Evolutionary conservation across 92 coral and sea anemone species (phyloP).

Genomic region (Umimayanthus kanabou): DNA sequence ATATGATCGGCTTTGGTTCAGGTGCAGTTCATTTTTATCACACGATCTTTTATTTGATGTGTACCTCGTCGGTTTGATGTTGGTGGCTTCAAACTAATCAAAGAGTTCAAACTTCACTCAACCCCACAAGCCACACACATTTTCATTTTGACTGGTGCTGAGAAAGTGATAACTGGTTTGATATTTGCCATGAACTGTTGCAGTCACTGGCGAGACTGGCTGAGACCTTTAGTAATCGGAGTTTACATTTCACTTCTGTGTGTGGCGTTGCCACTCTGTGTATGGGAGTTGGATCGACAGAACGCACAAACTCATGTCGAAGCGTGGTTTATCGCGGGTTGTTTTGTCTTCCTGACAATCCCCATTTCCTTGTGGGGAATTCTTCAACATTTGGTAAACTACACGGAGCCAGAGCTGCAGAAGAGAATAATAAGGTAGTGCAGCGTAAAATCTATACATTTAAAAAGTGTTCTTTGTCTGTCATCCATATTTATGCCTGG

Average conservation of each 20-base stretch:
- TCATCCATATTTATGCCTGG: too few relatives aligned
- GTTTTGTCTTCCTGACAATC: conserved; percentile 86
- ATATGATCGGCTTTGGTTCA: neutral
- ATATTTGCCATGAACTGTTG: conserved; percentile 53
- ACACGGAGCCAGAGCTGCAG: conserved; percentile 90
- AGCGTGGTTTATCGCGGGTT: conserved; percentile 93
- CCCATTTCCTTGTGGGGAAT: conserved; percentile 91
- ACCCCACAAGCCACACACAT: too few relatives aligned
- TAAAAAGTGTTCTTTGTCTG: neutral
- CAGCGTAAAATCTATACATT: neutral
- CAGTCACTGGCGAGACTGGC: conserved; percentile 75
- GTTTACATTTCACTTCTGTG: conserved; percentile 73
- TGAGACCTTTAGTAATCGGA: conserved; percentile 77
- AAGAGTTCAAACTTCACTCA: conserved; percentile 9
- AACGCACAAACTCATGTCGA: conserved; percentile 82
- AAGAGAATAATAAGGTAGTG: conserved; percentile 79
- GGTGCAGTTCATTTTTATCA: neutral
- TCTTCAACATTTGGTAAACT: conserved; percentile 86
- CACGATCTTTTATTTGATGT: neutral
- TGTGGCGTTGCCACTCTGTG: conserved; percentile 83
- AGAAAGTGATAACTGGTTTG: neutral
- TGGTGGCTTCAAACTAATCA: neutral
- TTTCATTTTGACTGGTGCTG: too few relatives aligned
- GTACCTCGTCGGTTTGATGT: neutral
- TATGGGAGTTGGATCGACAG: conserved; percentile 87